Percentiles rank a stretch among this genome's conserved stretches.
Conservation (phyloP, 2,888 invertebrate genomes). For the Ischnura elegans region DNA sequence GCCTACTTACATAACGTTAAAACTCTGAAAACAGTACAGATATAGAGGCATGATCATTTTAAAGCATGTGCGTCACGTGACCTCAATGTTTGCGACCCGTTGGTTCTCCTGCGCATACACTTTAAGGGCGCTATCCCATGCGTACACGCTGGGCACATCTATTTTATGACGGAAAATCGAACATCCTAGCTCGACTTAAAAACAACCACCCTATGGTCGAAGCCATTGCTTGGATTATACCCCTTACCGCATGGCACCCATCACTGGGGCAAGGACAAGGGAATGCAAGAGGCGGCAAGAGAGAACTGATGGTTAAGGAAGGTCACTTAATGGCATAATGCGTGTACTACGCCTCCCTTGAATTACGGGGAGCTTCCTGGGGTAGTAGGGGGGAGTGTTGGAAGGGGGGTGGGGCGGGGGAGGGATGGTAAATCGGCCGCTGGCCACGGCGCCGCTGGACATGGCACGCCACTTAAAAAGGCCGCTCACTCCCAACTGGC, state of each 20-base stretch:
- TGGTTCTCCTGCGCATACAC: too few relatives aligned
- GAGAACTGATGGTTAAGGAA: neutral
- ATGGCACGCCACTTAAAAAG: neutral
- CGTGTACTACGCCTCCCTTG: neutral
- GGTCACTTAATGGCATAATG: constrained; percentile 17
- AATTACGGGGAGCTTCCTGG: neutral
- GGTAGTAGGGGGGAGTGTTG: neutral
- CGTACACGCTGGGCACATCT: too few relatives aligned
- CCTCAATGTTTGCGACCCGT: too few relatives aligned
- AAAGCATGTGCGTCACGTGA: too few relatives aligned
- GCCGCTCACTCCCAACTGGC: neutral
- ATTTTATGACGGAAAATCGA: too few relatives aligned
- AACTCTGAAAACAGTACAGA: too few relatives aligned
- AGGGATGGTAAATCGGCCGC: neutral
- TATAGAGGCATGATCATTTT: too few relatives aligned
- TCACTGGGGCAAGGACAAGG: constrained; percentile 26
- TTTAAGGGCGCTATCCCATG: too few relatives aligned
- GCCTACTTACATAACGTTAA: too few relatives aligned
- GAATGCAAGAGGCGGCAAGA: neutral
- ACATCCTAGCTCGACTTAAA: neutral
- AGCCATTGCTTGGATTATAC: too few relatives aligned
- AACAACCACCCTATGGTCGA: neutral
- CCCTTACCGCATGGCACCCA: too few relatives aligned
- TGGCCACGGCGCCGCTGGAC: neutral
- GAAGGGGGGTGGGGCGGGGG: neutral